Conservation (phyloP, 2,797 vertebrate species). For the Phataginus tricuspis region DNA sequence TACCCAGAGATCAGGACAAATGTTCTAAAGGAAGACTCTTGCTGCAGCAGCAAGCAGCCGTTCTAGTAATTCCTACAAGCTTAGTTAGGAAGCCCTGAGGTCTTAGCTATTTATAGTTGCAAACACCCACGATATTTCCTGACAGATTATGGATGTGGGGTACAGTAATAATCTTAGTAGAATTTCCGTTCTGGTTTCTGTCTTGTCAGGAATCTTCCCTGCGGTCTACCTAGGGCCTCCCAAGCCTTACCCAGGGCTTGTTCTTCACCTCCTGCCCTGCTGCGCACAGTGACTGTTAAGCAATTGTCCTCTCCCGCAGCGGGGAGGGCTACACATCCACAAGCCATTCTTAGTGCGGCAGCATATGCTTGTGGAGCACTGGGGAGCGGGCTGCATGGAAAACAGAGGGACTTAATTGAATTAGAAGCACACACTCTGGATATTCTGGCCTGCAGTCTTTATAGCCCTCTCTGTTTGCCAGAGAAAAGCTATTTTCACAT, state of each 20-base stretch:
- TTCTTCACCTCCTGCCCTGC: constrained; percentile 45
- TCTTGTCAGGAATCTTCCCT: constrained; percentile 60
- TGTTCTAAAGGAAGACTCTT: not conserved
- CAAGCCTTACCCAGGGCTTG: not conserved
- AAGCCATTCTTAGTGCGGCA: constrained; percentile 29
- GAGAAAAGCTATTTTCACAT: constrained; percentile 22
- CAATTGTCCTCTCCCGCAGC: constrained; percentile 53
- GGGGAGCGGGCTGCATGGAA: constrained; percentile 20
- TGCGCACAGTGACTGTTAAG: constrained; percentile 23
- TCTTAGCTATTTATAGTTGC: constrained; percentile 56
- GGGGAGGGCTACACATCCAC: not conserved
- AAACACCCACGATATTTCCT: constrained; percentile 52
- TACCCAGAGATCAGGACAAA: constrained; percentile 9
- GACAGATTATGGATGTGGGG: not conserved
- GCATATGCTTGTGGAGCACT: constrained; percentile 2
- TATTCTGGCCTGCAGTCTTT: constrained; percentile 15
- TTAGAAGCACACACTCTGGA: constrained; percentile 33
- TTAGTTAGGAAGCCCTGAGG: not conserved
- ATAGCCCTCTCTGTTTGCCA: not conserved
- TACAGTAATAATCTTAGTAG: not conserved
- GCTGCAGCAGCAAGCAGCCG: not conserved
- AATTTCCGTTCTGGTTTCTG: constrained; percentile 54
- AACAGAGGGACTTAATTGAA: constrained; percentile 62
- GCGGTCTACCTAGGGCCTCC: constrained; percentile 32
- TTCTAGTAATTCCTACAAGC: not conserved